Percentiles rank a stretch among this genome's conserved stretches.
These are phyloP conservation scores for Sphaerodactylus townsendi DNA, from an alignment of 2,113 vertebrate genomes.

Conservation along the genomic window DNA sequence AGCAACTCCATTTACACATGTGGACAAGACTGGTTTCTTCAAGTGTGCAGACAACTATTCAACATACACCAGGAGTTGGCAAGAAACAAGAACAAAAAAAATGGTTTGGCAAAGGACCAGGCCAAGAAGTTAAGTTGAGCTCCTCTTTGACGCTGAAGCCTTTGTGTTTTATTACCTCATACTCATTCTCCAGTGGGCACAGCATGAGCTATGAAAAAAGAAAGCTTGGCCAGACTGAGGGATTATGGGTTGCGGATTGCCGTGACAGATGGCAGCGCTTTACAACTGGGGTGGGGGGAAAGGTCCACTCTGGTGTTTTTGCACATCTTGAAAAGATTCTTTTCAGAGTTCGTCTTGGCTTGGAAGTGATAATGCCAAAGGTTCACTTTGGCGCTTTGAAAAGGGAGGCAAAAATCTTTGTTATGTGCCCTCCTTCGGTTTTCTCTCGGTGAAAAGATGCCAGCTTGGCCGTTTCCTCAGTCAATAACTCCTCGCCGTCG, in stretches of 20 bases:
- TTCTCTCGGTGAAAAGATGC: neutral
- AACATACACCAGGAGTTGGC: neutral
- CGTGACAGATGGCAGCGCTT: slow-evolving; percentile 65
- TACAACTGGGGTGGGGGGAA: slow-evolving; percentile 9
- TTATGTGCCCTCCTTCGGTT: neutral
- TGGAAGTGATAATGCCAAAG: slow-evolving; percentile 54
- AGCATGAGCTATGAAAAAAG: slow-evolving; percentile 13
- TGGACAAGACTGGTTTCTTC: neutral
- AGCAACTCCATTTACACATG: neutral
- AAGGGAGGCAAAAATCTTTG: slow-evolving; percentile 35
- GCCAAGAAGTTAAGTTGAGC: neutral
- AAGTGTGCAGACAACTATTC: neutral
- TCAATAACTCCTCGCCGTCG: slow-evolving; percentile 8
- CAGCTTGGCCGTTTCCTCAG: neutral
- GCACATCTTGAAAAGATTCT: slow-evolving; percentile 70
- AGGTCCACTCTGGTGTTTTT: slow-evolving; percentile 40
- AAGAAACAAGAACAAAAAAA: neutral
- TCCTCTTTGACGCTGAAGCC: neutral
- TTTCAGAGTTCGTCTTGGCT: slow-evolving; percentile 65
- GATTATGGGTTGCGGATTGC: slow-evolving; percentile 18
- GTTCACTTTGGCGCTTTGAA: slow-evolving; percentile 53
- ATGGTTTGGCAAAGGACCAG: neutral
- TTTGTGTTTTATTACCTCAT: slow-evolving; percentile 7
- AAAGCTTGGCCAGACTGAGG: slow-evolving; percentile 2
- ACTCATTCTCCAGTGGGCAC: slow-evolving; percentile 49